Percentiles rank a stretch among this genome's conserved stretches.
These are phyloP conservation scores for Phlogophora meticulosa DNA, from an alignment of 2,888 invertebrate genomes.

Conservation along the genomic window DNA sequence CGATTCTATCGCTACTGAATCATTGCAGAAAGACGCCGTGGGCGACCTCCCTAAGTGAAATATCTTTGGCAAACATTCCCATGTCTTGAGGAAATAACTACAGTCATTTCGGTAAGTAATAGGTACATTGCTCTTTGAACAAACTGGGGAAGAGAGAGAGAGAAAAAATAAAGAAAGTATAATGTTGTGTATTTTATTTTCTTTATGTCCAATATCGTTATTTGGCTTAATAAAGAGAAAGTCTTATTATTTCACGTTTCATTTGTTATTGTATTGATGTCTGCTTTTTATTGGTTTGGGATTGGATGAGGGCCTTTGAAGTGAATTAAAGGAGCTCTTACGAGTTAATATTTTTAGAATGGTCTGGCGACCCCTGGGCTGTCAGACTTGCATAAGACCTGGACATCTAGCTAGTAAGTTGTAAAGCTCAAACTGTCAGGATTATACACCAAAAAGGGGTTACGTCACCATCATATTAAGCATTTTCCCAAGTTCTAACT, in stretches of 20 bases:
- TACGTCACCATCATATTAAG: no score
- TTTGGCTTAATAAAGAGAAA: conserved; percentile 35
- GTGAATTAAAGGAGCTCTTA: not conserved
- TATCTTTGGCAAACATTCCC: conserved; percentile 38
- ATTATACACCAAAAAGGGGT: no score
- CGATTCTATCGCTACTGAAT: no score
- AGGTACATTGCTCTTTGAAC: conserved; percentile 39
- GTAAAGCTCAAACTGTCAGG: no score
- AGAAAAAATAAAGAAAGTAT: conserved; percentile 31
- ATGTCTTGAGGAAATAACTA: conserved; percentile 36
- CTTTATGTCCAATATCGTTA: conserved; percentile 39
- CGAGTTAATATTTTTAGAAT: not conserved
- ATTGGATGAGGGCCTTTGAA: conserved; percentile 4
- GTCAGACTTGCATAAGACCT: not conserved
- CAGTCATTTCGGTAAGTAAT: conserved; percentile 47
- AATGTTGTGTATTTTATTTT: conserved; percentile 40
- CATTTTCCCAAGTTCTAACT: no score
- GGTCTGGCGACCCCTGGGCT: not conserved
- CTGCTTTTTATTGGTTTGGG: conserved; percentile 21
- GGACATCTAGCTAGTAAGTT: not conserved
- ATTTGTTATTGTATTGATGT: conserved; percentile 33
- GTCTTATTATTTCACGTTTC: conserved; percentile 35
- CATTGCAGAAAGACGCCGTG: no score
- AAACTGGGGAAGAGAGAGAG: no score
- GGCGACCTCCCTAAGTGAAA: no score